A percentile compares a stretch with the other conserved stretches of the same genome.
Evolutionary conservation across 2,888 invertebrate species (phyloP).

Genomic region (Drosophila demipolita): DNA sequence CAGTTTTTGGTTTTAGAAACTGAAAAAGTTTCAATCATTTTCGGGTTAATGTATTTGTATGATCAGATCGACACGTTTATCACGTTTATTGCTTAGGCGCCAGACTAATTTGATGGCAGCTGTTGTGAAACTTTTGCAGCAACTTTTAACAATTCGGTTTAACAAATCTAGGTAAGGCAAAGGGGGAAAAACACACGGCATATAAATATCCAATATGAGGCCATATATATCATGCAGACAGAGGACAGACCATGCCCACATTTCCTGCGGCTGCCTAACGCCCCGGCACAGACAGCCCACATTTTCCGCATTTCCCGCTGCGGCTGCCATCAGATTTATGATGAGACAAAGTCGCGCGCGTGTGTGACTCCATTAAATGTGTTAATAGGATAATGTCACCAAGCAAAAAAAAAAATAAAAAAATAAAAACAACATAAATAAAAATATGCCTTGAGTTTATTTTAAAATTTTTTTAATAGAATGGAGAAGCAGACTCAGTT

Average conservation of each 20-base stretch:
- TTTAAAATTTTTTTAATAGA: constrained; percentile 21
- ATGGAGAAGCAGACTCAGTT: not conserved
- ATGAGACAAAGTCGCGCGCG: constrained; percentile 71
- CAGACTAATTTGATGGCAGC: constrained; percentile 62
- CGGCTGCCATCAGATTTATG: constrained; percentile 68
- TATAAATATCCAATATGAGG: constrained; percentile 71
- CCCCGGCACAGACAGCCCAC: constrained; percentile 38
- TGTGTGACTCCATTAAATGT: constrained; percentile 77
- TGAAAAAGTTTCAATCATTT: constrained; percentile 74
- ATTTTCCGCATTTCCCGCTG: constrained; percentile 70
- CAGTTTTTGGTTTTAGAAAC: constrained; percentile 26
- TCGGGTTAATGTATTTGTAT: constrained; percentile 41
- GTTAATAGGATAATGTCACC: constrained; percentile 74
- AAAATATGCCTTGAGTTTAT: constrained; percentile 35
- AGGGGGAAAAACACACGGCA: constrained; percentile 42
- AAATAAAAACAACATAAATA: constrained; percentile 29
- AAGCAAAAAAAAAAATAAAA: constrained; percentile 1
- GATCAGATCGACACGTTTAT: constrained; percentile 60
- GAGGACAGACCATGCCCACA: constrained; percentile 13
- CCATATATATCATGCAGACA: constrained; percentile 54
- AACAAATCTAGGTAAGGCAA: constrained; percentile 55
- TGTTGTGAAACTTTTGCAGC: constrained; percentile 37
- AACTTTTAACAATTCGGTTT: constrained; percentile 59
- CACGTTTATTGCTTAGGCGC: constrained; percentile 52
- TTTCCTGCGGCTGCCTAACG: constrained; percentile 31